phyloP scores from a whole-genome alignment of 1,140 invertebrate species.

The Palaemon carinicauda region DNA sequence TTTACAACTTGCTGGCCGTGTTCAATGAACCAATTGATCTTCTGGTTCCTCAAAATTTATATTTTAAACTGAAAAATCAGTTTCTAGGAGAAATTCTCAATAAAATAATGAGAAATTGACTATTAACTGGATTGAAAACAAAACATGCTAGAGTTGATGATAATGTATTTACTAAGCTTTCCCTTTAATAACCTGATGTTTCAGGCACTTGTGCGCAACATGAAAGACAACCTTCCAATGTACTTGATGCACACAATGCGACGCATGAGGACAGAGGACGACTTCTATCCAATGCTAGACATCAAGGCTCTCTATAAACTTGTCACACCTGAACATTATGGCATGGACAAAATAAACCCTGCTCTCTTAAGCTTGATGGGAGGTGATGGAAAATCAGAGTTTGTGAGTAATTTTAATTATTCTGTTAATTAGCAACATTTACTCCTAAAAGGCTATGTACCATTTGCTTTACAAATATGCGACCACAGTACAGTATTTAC shows the following conservation, averaged over 20 bases:
- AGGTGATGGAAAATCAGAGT: background rate
- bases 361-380: conserved; percentile 44
- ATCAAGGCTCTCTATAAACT: conserved; percentile 72
- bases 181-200: background rate
- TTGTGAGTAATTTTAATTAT: background rate
- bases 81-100: background rate
- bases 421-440: too few species aligned
- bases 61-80: background rate
- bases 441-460: too few species aligned
- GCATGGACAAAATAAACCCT: conserved; percentile 63
- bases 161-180: background rate
- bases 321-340: conserved; percentile 64
- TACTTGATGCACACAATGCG: conserved; percentile 56
- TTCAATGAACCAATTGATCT: background rate
- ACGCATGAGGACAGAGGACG: conserved; percentile 66
- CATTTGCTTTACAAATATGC: too few species aligned
- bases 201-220: conserved; percentile 38
- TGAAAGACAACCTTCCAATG: conserved; percentile 49
- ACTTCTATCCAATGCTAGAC: conserved; percentile 75
- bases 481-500: too few species aligned
- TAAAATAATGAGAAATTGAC: background rate
- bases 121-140: too few species aligned
- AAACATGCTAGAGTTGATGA: background rate
- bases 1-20: background rate
- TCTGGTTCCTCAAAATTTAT: too few species aligned